Base-by-base conservation (phyloP, 2,797 vertebrate genomes). In the Dromococcyx pavoninus region DNA sequence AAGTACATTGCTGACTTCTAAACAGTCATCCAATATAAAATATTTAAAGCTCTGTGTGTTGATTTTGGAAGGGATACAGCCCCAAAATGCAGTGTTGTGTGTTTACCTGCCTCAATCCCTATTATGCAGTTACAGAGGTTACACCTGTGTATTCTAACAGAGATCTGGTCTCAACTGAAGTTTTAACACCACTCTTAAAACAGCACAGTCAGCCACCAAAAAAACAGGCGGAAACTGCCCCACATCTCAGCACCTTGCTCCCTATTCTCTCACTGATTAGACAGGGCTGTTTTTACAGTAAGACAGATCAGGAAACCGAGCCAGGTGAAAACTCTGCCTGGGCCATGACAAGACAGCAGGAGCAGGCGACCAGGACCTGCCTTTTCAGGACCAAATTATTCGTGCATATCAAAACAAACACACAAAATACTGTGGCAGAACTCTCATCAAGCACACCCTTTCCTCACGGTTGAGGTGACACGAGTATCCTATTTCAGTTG, bases 51-150 rank as follows among this genome's bases (percentile, higher is more conserved):
- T 62, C n/a, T 16, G 8, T 39, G 30, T 13, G 41, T 1, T 41
- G 7, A 61, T 76, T 85, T 61, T 60, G 46, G 48, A 75, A 76
- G 30, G 22, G 19, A 66, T 25, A 51, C 7, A 70, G 23, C 4
- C 46, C n/a, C 44, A 62, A 76, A 76, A 70, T 0, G 1, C 22
- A 11, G 0, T 8, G 4, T 12, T 91, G 43, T 13, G 12, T 1
- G 11, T 69, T 65, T 23, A 54, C 17, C 17, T 80, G 71, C 27
- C 70, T 33, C 33, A 43, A 53, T 18, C 33, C 8, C 48, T 46
- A 18, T 22, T 27, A n/a, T 3, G 39, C 7, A 66, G 17, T 44
- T 56, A 28, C 2, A 71, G 57, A 43, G 23, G 48, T 61, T 39
- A 77, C 5, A 15, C 3, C 14, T 5, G 6, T 0, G 6, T 41